phyloP scores from a whole-genome alignment of 2,888 invertebrate species.

The Idaea dimidiata region DNA sequence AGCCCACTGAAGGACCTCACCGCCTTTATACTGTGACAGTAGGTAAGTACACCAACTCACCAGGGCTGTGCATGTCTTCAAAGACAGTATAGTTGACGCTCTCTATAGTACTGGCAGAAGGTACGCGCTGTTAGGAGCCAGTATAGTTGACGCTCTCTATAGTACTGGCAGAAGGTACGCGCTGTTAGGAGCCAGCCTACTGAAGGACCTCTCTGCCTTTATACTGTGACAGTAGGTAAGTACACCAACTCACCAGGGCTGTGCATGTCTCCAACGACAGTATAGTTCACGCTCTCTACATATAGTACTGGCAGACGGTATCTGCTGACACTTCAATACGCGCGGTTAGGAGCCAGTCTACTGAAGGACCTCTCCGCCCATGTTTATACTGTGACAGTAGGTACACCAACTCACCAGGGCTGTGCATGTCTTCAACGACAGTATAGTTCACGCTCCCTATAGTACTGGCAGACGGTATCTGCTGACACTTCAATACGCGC shows the following conservation, averaged over 20 bases:
- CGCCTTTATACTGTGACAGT: too few relatives aligned
- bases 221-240: too few relatives aligned
- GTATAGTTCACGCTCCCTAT: slow-evolving; percentile 63
- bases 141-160: slow-evolving; percentile 63
- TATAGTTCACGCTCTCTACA: slow-evolving; percentile 60
- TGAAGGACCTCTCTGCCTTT: too few relatives aligned
- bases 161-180: slow-evolving; percentile 41
- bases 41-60: slow-evolving; percentile 30
- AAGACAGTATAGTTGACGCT: slow-evolving; percentile 61
- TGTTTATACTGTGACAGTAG: slow-evolving; percentile 3
- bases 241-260: slow-evolving; percentile 33
- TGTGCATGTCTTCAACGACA: slow-evolving; percentile 42
- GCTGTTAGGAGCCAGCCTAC: too few relatives aligned
- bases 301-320: slow-evolving; percentile 48
- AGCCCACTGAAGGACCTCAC: too few relatives aligned
- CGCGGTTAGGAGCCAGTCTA: slow-evolving; percentile 75
- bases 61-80: slow-evolving; percentile 37
- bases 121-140: too few relatives aligned
- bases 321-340: too few relatives aligned
- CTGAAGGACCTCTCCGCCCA: slow-evolving; percentile 74
- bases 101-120: slow-evolving; percentile 43
- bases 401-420: slow-evolving; percentile 33
- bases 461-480: slow-evolving; percentile 35
- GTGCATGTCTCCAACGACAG: slow-evolving; percentile 46
- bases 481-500: too few relatives aligned